Percentiles rank a stretch among this genome's conserved stretches.
These are phyloP conservation scores for Trachelus stipa DNA, from an alignment of 2,888 invertebrate genomes.

Conservation along the genomic window DNA sequence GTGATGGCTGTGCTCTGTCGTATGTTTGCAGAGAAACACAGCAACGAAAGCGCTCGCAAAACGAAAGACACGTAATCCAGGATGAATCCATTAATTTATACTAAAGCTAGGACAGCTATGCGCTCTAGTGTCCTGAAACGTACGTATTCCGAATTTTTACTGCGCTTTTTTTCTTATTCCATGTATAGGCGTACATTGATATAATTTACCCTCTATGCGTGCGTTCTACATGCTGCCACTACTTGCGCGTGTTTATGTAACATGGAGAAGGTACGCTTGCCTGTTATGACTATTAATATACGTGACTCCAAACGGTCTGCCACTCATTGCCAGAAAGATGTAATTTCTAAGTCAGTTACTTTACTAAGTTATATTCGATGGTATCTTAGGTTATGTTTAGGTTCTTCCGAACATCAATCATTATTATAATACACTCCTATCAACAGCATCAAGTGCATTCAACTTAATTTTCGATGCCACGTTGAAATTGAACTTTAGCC, in stretches of 20 bases:
- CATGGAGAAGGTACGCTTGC: slow-evolving; percentile 23
- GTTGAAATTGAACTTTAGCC: neutral
- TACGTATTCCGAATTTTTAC: slow-evolving; percentile 38
- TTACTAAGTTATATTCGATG: neutral
- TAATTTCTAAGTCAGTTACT: neutral
- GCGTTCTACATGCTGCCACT: slow-evolving; percentile 22
- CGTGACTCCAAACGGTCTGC: slow-evolving; percentile 13
- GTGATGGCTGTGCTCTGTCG: slow-evolving; percentile 46
- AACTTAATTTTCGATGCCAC: neutral
- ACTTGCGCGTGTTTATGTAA: slow-evolving; percentile 35
- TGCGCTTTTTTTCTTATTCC: slow-evolving; percentile 5
- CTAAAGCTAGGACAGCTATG: slow-evolving; percentile 47
- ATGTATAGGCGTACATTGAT: slow-evolving; percentile 4
- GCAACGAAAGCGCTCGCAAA: slow-evolving; percentile 28
- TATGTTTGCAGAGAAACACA: slow-evolving; percentile 40
- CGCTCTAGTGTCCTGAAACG: slow-evolving; percentile 48
- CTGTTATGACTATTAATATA: slow-evolving; percentile 31
- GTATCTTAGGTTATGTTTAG: neutral
- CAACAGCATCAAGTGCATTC: neutral
- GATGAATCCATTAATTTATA: slow-evolving; percentile 55
- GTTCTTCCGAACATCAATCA: neutral
- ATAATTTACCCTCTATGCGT: slow-evolving; percentile 11
- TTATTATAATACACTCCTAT: neutral
- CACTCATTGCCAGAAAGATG: neutral
- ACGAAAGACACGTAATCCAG: slow-evolving; percentile 28